Evolutionary conservation across 2,797 vertebrate genomes (phyloP).

Genomic region (Artibeus lituratus): DNA sequence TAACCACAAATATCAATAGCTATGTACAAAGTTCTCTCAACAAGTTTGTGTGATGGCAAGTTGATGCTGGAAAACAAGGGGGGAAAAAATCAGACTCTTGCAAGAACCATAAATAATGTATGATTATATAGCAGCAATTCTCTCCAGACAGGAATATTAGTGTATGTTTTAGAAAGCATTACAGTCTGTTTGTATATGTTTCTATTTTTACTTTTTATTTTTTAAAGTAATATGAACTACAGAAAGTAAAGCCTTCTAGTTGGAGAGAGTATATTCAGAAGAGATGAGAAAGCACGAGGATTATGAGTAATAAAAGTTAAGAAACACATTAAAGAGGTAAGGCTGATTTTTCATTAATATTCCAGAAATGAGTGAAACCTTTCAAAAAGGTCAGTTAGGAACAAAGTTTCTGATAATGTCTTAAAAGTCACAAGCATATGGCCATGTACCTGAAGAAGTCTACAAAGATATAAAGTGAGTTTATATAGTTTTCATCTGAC

Average conservation of each 20-base stretch:
- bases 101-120: not conserved
- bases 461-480: not conserved
- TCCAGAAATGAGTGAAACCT: conserved; percentile 5
- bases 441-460: not conserved
- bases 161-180: conserved; percentile 18
- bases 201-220: not conserved
- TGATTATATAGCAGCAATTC: not conserved
- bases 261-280: not conserved
- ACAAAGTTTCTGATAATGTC: conserved; percentile 30
- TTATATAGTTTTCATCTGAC: conserved; percentile 38
- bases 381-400: not conserved
- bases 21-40: not conserved
- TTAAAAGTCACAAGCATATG: conserved; percentile 18
- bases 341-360: conserved; percentile 35
- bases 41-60: not conserved
- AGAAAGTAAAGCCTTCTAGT: conserved; percentile 19
- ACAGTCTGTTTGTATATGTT: not conserved
- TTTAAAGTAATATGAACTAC: conserved; percentile 27
- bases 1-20: not conserved
- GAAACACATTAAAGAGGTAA: conserved; percentile 13
- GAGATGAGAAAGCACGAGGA: not conserved
- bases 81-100: not conserved
- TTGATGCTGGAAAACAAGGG: not conserved
- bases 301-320: conserved; percentile 20
- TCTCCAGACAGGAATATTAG: not conserved